phyloP scores from a whole-genome alignment of 2,888 invertebrate species.

The Andrena bicolor region DNA sequence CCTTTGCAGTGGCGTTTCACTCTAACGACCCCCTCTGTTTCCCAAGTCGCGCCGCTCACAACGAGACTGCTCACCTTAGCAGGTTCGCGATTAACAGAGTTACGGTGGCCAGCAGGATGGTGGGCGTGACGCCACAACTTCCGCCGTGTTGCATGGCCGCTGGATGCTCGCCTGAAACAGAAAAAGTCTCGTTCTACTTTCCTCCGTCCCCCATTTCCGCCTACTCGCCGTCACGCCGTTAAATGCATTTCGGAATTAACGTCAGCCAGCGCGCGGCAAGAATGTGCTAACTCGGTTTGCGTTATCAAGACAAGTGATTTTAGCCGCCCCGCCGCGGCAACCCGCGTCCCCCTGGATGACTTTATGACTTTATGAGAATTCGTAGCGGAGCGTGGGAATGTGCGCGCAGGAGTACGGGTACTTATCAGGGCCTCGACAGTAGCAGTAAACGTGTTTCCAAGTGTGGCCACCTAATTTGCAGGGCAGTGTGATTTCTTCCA shows the following conservation, averaged over 20 bases:
- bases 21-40: neutral
- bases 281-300: constrained; percentile 2
- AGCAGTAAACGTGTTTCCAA: neutral
- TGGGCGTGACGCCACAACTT: constrained; percentile 79
- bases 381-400: neutral
- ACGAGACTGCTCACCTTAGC: constrained; percentile 81
- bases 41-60: constrained; percentile 60
- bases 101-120: constrained; percentile 79
- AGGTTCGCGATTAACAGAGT: constrained; percentile 80
- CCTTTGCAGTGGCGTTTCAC: constrained; percentile 15
- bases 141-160: constrained; percentile 91
- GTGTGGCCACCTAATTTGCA: constrained; percentile 12
- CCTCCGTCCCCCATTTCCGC: neutral
- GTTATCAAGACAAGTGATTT: constrained; percentile 12
- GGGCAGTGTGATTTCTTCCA: constrained; percentile 3
- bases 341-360: no score
- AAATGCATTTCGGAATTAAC: neutral
- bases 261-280: neutral
- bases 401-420: no score
- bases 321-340: neutral
- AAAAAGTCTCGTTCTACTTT: constrained; percentile 4
- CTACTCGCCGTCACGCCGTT: neutral
- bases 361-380: neutral
- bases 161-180: constrained; percentile 91
- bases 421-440: neutral